A percentile compares a stretch with the other conserved stretches of the same genome.
These are phyloP conservation scores for Plutella xylostella DNA, from an alignment of 2,888 invertebrate genomes.

Conservation along the genomic window DNA sequence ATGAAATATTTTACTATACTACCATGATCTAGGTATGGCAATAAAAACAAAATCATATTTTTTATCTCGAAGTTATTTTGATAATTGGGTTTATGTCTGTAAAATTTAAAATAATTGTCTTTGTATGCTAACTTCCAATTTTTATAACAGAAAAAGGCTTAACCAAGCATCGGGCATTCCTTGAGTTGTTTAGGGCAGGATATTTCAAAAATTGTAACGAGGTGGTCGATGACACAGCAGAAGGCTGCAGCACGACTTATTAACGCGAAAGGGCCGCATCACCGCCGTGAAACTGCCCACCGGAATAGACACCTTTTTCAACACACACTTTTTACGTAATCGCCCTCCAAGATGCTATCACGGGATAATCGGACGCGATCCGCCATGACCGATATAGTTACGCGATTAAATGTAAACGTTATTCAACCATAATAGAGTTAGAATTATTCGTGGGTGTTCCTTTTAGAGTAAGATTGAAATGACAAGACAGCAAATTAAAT, in stretches of 20 bases:
- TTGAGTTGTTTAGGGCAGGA: too few species aligned
- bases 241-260: slow-evolving; percentile 57
- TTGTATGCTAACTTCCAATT: too few species aligned
- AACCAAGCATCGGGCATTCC: too few species aligned
- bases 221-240: slow-evolving; percentile 49
- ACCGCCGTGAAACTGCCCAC: slow-evolving; percentile 57
- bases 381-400: slow-evolving; percentile 7
- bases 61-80: too few species aligned
- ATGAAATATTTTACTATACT: too few species aligned
- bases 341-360: slow-evolving; percentile 46
- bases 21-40: too few species aligned
- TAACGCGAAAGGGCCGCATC: slow-evolving; percentile 48
- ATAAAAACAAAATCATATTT: too few species aligned
- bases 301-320: slow-evolving; percentile 44
- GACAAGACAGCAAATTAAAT: neutral
- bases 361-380: neutral
- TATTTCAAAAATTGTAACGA: slow-evolving; percentile 7
- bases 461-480: neutral
- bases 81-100: too few species aligned
- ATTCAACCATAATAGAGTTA: neutral
- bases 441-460: neutral
- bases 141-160: too few species aligned
- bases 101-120: too few species aligned
- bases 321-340: slow-evolving; percentile 28
- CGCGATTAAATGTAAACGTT: neutral